Conservation (phyloP, 2,888 invertebrate species). For the Orthosia gothica region DNA sequence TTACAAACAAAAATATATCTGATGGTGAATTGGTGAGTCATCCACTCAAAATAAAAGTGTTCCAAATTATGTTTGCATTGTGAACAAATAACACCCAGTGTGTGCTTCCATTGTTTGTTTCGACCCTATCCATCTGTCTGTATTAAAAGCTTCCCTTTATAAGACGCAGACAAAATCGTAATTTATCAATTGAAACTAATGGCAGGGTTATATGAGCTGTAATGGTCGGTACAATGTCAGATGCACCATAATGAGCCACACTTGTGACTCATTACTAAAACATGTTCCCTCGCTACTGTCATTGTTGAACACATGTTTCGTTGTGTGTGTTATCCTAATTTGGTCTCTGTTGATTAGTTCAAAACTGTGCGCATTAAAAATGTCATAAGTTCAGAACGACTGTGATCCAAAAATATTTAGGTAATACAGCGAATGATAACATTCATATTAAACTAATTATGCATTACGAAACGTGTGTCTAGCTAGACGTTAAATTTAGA, state of each 20-base stretch:
- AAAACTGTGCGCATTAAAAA: background rate
- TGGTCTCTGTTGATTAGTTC: conserved; percentile 24
- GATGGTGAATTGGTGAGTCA: conserved; percentile 22
- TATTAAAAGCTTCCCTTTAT: conserved; percentile 35
- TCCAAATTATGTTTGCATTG: conserved; percentile 30
- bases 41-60: conserved; percentile 23
- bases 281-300: conserved; percentile 63
- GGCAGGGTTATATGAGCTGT: conserved; percentile 53
- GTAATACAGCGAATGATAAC: background rate
- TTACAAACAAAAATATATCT: conserved; percentile 25
- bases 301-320: conserved; percentile 58
- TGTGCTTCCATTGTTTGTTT: conserved; percentile 27
- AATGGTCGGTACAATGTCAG: conserved; percentile 60
- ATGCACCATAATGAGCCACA: conserved; percentile 51
- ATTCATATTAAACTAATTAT: background rate
- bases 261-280: conserved; percentile 69
- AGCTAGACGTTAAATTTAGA: conserved; percentile 37
- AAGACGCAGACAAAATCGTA: conserved; percentile 53
- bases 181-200: conserved; percentile 68
- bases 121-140: conserved; percentile 11
- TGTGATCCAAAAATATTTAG: conserved; percentile 2
- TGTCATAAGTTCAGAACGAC: background rate
- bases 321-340: conserved; percentile 50
- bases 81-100: conserved; percentile 26
- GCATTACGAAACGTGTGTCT: conserved; percentile 22